Conservation (phyloP, 2,113 vertebrate genomes). For the Orthonyx spaldingii region DNA sequence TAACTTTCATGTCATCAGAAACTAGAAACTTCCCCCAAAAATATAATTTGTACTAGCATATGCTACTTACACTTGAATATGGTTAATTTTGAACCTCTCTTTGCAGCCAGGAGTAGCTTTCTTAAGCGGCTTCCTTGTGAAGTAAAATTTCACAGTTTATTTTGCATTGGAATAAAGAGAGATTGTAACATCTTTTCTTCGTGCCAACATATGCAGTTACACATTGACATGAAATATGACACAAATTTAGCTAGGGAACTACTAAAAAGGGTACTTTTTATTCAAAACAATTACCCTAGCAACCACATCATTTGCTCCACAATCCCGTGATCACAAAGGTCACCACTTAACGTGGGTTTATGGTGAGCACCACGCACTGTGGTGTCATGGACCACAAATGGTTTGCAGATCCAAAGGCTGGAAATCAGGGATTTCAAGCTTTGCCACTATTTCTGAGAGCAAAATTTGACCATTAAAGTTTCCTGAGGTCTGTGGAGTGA, state of each 20-base stretch:
- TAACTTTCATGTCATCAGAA: background rate
- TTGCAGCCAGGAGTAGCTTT: background rate
- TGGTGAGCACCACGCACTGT: rapidly evolving
- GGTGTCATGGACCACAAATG: background rate
- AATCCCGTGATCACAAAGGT: background rate
- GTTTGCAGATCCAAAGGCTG: background rate
- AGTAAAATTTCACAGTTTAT: background rate
- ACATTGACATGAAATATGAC: slow-evolving; percentile 17
- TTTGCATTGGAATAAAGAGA: background rate
- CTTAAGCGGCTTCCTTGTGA: background rate
- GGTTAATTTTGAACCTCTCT: background rate
- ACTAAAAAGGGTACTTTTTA: background rate
- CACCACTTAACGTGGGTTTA: background rate
- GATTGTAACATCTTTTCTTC: slow-evolving; percentile 1
- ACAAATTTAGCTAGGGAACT: background rate
- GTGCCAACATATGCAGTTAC: background rate
- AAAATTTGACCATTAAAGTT: background rate
- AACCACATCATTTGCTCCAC: background rate
- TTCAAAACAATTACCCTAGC: background rate
- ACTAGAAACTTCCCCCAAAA: background rate
- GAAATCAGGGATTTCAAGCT: background rate
- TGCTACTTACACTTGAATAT: background rate
- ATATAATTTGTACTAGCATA: background rate
- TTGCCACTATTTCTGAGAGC: background rate
- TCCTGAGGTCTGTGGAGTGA: background rate